A percentile compares a stretch with the other conserved stretches of the same genome.
phyloP scores from a whole-genome alignment of 2,797 vertebrate species.

The Sebastes minor region DNA sequence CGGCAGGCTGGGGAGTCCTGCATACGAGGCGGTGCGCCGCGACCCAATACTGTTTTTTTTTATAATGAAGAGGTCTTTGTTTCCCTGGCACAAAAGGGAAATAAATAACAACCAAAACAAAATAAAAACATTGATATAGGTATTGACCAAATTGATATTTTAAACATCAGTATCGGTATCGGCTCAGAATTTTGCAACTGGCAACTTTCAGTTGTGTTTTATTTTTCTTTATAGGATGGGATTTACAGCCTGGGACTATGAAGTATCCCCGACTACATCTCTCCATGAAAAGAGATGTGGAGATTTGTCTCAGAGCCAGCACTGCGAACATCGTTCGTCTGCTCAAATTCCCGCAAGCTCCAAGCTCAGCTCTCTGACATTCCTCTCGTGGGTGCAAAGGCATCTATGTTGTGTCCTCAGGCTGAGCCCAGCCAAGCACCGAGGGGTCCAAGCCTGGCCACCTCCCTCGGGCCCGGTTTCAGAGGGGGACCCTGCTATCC shows the following conservation, averaged over 20 bases:
- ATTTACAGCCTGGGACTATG: background rate
- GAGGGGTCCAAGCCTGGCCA: background rate
- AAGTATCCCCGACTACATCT: background rate
- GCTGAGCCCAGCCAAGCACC: background rate
- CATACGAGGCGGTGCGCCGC: too few relatives aligned
- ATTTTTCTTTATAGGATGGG: background rate
- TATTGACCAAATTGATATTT: too few relatives aligned
- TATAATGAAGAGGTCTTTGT: too few relatives aligned
- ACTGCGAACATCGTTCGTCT: background rate
- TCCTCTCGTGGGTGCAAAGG: background rate
- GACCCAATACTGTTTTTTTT: too few relatives aligned
- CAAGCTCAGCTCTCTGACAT: background rate
- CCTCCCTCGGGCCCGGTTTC: conserved; percentile 1
- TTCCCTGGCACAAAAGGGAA: too few relatives aligned
- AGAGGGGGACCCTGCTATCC: background rate
- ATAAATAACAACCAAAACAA: too few relatives aligned
- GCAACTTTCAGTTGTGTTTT: background rate
- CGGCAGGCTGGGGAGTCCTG: too few relatives aligned
- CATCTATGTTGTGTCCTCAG: background rate
- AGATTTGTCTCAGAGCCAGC: conserved; percentile 14
- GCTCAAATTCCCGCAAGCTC: background rate
- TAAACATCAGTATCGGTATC: too few relatives aligned
- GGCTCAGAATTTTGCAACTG: too few relatives aligned
- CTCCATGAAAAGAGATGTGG: background rate
- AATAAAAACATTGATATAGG: too few relatives aligned